Percentiles rank a stretch among this genome's conserved stretches.
Conservation (phyloP, 2,113 vertebrate species). For the Plecturocebus donacophilus region DNA sequence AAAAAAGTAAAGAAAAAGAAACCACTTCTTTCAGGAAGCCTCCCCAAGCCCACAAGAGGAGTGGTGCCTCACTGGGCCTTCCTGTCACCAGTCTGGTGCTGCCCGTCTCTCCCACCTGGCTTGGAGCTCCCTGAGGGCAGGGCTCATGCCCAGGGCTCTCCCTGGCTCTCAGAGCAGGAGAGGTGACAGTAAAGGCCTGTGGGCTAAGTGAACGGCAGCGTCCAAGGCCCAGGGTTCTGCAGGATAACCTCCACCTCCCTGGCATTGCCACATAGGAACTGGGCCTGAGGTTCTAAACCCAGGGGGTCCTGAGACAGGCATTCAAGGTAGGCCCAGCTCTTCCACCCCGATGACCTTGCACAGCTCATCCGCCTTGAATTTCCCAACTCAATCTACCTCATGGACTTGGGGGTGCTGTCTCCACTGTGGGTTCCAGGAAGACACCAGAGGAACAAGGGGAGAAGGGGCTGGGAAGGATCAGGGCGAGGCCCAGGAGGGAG, state of each 20-base stretch:
- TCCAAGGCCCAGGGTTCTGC: background rate
- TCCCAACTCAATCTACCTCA: background rate
- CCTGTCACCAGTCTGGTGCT: background rate
- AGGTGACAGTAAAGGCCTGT: background rate
- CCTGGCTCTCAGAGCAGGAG: background rate
- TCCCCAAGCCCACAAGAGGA: background rate
- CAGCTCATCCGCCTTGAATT: background rate
- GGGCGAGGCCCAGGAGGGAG: background rate
- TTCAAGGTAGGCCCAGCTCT: background rate
- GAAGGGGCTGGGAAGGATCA: background rate
- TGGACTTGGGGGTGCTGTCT: background rate
- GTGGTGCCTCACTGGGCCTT: background rate
- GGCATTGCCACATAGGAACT: accelerated
- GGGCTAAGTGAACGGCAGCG: background rate
- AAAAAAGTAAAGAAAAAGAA: background rate
- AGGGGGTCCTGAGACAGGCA: background rate
- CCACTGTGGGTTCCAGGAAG: background rate
- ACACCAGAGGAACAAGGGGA: background rate
- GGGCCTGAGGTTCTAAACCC: background rate
- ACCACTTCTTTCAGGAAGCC: background rate
- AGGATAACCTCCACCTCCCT: background rate
- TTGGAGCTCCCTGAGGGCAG: background rate
- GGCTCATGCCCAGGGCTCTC: background rate
- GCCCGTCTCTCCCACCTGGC: background rate
- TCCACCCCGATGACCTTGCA: background rate